These are phyloP conservation scores for Danio aesculapii DNA, from an alignment of 2,797 vertebrate genomes.

Conservation along the genomic window DNA sequence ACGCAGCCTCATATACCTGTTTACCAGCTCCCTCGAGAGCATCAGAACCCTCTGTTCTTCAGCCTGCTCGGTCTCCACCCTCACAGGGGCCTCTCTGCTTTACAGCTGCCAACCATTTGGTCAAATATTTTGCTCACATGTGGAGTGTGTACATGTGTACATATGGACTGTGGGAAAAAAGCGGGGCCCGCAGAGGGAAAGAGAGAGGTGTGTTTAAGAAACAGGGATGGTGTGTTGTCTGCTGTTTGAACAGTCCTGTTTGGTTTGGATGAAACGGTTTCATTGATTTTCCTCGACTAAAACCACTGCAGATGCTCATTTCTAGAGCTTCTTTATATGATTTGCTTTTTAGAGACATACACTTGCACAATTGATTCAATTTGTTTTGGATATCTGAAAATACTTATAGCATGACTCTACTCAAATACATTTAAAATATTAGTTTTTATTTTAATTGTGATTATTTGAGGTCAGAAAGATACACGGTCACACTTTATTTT, in stretches of 20 bases:
- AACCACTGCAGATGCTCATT: neutral
- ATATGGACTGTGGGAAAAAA: slow-evolving; percentile 47
- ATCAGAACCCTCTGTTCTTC: slow-evolving; percentile 11
- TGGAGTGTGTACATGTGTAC: slow-evolving; percentile 40
- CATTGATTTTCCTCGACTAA: slow-evolving; percentile 34
- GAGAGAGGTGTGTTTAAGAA: slow-evolving; percentile 39
- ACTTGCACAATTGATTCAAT: slow-evolving; percentile 3
- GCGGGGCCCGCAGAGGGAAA: slow-evolving; percentile 25
- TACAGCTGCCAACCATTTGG: slow-evolving; percentile 15
- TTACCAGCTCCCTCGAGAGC: slow-evolving; percentile 18
- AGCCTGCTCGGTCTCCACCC: slow-evolving; percentile 10
- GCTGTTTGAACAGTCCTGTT: slow-evolving; percentile 46
- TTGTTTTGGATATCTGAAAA: neutral
- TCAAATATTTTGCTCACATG: slow-evolving; percentile 47
- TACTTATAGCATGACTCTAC: too few species aligned
- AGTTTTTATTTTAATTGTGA: too few species aligned
- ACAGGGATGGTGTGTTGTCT: slow-evolving; percentile 38
- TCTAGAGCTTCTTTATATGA: neutral
- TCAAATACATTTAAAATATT: too few species aligned
- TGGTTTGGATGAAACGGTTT: slow-evolving; percentile 39
- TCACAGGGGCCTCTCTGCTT: neutral
- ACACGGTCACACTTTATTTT: too few species aligned
- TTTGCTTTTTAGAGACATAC: neutral
- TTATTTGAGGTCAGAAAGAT: too few species aligned
- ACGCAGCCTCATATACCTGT: slow-evolving; percentile 41